phyloP scores from a whole-genome alignment of 2,888 invertebrate species.

The Malachius bipustulatus region DNA sequence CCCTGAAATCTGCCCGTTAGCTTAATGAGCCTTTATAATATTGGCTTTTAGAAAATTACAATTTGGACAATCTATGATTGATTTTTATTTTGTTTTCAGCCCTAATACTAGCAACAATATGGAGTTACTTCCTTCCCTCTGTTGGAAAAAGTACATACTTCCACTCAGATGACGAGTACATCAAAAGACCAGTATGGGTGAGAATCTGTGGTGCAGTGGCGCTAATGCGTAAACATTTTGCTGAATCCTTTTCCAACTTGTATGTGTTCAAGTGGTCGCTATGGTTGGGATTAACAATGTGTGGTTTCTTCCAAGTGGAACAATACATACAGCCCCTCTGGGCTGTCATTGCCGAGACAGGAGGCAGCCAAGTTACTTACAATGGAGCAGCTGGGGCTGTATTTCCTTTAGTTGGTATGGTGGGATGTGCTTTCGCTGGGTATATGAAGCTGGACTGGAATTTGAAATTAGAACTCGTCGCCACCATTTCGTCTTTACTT shows the following conservation, averaged over 20 bases:
- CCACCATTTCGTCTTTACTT: neutral
- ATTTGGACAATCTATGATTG: too few relatives aligned
- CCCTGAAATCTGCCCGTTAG: too few relatives aligned
- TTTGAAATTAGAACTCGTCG: neutral
- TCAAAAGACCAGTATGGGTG: neutral
- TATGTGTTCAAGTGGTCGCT: neutral
- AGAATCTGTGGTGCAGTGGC: neutral
- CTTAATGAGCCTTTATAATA: too few relatives aligned
- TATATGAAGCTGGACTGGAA: neutral
- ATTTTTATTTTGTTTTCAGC: conserved; percentile 1
- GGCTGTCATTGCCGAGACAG: neutral
- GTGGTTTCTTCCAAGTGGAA: neutral
- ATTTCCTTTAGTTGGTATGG: neutral
- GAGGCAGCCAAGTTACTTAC: neutral
- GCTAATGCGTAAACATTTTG: neutral
- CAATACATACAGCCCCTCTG: neutral
- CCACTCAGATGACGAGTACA: neutral
- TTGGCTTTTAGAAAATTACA: too few relatives aligned
- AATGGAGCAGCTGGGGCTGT: neutral
- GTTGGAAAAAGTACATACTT: neutral
- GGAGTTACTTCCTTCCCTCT: neutral
- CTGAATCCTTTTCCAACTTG: neutral
- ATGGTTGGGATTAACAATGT: neutral
- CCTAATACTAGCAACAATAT: neutral
- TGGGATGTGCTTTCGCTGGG: neutral